Evolutionary conservation across 2,888 invertebrate genomes (phyloP), one percentile per base, ranked within the genome.

Genomic region (Anthrax anthrax): DNA sequence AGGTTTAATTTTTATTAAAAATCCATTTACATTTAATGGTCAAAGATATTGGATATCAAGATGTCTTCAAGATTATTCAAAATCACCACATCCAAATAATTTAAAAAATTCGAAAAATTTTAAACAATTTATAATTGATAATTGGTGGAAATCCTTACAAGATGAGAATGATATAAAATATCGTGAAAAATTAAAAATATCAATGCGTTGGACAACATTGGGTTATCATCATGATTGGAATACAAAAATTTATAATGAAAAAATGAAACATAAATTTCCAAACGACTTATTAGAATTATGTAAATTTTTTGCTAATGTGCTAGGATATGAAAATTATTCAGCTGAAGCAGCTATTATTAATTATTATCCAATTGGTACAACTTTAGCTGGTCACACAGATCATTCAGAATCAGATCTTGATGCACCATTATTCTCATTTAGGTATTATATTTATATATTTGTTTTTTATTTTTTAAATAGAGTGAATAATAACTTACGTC

Each of bases 221-320:
- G 98, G 98, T 14, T 96, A 95, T 63, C 97, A 98, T 69, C 95
- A 98, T 67, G 82, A 98, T 64, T 98, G 98, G 97, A 82, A 92
- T 58, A 86, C 89, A 45, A 98, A 97, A 75, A 80, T 80, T 13
- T 90, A 90, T 60, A 75, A 72, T 47, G 86, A 89, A 65, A 64
- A 73, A 6, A 75, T 72, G 50, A 77, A 72, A 61, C 72, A 76
- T 42, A 59, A 66, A 12, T 86, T 95, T 65, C 94, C 94, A 0
- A 52, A 59, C 14, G 90, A 92, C 57, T 68, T 95, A 46, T 69
- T 69, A 2, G 65, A 70, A 23, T 63, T 94, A 48, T 77, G 80
- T 42, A 68, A 72, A 58, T 72, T 76, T 47, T 70, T 95, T 46
- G 78, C 83, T 0, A 54, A 63, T 34, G 65, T 67, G 18, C 60